Evolutionary conservation across 2,113 vertebrate genomes (phyloP).

Genomic region (Dipodomys stephensi): DNA sequence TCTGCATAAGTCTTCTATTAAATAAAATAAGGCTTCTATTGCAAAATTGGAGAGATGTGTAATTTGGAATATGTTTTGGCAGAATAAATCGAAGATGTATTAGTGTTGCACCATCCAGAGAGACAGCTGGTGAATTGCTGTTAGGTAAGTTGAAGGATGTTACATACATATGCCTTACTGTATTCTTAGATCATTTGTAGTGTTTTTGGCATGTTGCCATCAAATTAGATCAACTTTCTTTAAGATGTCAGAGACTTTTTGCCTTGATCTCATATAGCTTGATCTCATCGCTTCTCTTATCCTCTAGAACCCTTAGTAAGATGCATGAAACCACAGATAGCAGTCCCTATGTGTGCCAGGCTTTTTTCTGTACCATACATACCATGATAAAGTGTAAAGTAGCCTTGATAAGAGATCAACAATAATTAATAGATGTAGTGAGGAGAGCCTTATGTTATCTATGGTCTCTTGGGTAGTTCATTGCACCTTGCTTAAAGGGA

Average conservation of each 20-base stretch:
- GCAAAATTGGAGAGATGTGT: slow-evolving; percentile 38
- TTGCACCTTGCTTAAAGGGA: neutral
- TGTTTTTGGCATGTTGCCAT: neutral
- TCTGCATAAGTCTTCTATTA: slow-evolving; percentile 41
- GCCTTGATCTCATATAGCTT: neutral
- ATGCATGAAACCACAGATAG: neutral
- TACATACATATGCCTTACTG: neutral
- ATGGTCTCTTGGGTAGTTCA: neutral
- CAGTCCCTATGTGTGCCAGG: neutral
- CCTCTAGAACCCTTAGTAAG: neutral
- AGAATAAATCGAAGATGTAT: slow-evolving; percentile 97
- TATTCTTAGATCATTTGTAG: slow-evolving; percentile 35
- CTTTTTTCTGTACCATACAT: neutral
- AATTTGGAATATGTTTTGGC: slow-evolving; percentile 73
- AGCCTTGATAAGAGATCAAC: neutral
- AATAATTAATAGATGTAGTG: neutral
- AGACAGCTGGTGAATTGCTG: slow-evolving; percentile 96
- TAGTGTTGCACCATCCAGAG: slow-evolving; percentile 97
- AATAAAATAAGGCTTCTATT: slow-evolving; percentile 43
- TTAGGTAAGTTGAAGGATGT: slow-evolving; percentile 89
- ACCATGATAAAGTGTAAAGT: neutral
- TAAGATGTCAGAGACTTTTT: neutral
- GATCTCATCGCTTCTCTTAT: neutral
- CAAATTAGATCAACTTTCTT: neutral
- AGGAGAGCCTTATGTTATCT: neutral